Evolutionary conservation across 2,113 vertebrate genomes (phyloP).

Genomic region (Globicephala melas): DNA sequence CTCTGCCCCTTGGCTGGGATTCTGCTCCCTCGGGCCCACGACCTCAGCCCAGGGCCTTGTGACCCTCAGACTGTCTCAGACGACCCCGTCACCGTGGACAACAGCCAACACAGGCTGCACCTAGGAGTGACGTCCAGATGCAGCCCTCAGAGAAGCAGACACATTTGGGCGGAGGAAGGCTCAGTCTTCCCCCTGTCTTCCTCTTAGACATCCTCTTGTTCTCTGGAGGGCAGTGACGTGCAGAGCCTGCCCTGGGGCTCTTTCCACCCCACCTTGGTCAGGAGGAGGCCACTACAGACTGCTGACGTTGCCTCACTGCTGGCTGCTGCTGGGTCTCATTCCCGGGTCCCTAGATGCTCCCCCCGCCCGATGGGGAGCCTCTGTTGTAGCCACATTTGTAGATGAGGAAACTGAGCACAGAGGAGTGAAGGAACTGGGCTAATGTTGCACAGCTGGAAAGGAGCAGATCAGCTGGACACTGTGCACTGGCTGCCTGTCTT

Average conservation of each 20-base stretch:
- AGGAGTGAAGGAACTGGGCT: neutral
- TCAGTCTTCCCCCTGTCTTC: fast-evolving
- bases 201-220: neutral
- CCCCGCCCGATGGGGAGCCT: neutral
- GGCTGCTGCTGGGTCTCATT: neutral
- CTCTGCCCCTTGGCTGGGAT: neutral
- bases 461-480: neutral
- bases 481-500: neutral
- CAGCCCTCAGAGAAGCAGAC: neutral
- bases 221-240: neutral
- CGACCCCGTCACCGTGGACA: fast-evolving
- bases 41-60: fast-evolving
- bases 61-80: fast-evolving
- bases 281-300: fast-evolving
- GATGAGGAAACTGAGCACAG: neutral
- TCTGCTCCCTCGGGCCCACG: neutral
- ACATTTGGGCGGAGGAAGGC: fast-evolving
- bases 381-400: neutral
- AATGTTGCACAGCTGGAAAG: neutral
- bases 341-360: fast-evolving
- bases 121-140: fast-evolving
- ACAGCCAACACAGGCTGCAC: fast-evolving
- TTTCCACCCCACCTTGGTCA: neutral
- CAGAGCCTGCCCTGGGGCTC: neutral
- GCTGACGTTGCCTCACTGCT: fast-evolving